Evolutionary conservation across 2,888 invertebrate genomes (phyloP), one percentile per base, ranked within the genome.

Genomic region (Arenicola marina): DNA sequence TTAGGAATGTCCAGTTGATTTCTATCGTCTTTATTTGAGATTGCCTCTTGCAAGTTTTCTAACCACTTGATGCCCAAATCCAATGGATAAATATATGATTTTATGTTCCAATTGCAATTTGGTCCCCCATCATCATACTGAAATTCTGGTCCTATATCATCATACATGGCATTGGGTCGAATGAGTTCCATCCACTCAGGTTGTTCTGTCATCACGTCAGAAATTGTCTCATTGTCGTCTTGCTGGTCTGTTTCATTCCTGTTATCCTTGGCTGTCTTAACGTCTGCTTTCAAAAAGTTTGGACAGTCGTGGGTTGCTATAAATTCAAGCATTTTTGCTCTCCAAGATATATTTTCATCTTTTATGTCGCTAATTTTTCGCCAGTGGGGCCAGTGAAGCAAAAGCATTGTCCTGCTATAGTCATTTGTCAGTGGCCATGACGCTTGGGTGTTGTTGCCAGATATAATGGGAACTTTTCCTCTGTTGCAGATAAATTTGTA

Each of bases 111-210:
- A 46, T 71, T 62, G 54, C 58, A 56, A 28, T 63, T 57, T n/a
- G 66, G 66, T 4, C 72, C 72, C 2, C 71, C 71, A 67, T 72
- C 68, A 67, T 72, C 66, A 58, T 56, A 71, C n/a, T 32, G 15
- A 46, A 65, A 66, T 0, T 71, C 62, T 48, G 24, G 18, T 38
- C 15, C 11, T 53, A 24, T 7, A n/a, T 38, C 56, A 53, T 29
- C 26, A 38, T 38, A 56, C 7, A 15, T 24, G 21, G 56, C 56
- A 56, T 33, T 33, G 26, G 71, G 73, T 38, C 61, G 31, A 4
- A 70, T 18, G 1, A 62, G 3, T 15, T 69, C 61, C 59, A 69
- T 65, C 68, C 69, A 71, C 31, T 69, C 71, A 7, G 70, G 69
- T 34, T 65, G 61, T 11, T 38, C 38, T 15, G 11, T 15, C 18